Base-by-base conservation (phyloP, 1,140 invertebrate species). In the Laodelphax striatellus region DNA sequence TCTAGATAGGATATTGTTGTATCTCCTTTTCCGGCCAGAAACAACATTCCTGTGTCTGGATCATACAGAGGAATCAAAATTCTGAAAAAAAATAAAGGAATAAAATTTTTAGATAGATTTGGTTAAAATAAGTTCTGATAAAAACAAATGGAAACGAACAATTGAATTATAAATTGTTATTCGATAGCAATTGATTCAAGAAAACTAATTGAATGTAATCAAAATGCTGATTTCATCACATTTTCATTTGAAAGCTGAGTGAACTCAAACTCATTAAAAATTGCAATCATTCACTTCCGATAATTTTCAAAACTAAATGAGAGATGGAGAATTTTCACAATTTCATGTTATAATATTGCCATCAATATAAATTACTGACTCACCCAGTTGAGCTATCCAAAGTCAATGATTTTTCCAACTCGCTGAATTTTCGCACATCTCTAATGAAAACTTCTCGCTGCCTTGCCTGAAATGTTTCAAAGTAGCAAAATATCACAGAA, bases 41-140 rank as follows among this genome's bases (percentile, higher is more conserved):
- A 96, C 21, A 96, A 77, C 92, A 96, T 94, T 64, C 89, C 88
- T 19, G 94, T 96, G 66, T 96, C 93, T 34, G 87, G 73, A 78
- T 96, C 93, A 72, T 84, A 94, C 0, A 94, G 73, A 0, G 92
- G 92, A 79, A 95, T 92, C 52, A 95, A 70, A 58, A 92, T 86
- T 24, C 81, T 84, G 66, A 31, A 75, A 65, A 69, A 65, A 63
- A 60, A 60, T 24, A 52, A 5, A 58, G 21, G 3, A 24, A 3
- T 55, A 31, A 16, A 11, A 11, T 38, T 38, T 38, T 38, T 38
- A 13, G 10, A 38, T 11, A 4, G 6, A 28, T 28, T 4, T 4
- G 24, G 24, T 28, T 28, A 28, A 28, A 28, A 28, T 28, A n/a
- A n/a, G n/a, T n/a, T n/a, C n/a, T n/a, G n/a, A n/a, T n/a, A n/a